A percentile compares a stretch with the other conserved stretches of the same genome.
Conservation (phyloP, 35 echinoderm and acorn worm genomes). For the Patiria miniata region DNA sequence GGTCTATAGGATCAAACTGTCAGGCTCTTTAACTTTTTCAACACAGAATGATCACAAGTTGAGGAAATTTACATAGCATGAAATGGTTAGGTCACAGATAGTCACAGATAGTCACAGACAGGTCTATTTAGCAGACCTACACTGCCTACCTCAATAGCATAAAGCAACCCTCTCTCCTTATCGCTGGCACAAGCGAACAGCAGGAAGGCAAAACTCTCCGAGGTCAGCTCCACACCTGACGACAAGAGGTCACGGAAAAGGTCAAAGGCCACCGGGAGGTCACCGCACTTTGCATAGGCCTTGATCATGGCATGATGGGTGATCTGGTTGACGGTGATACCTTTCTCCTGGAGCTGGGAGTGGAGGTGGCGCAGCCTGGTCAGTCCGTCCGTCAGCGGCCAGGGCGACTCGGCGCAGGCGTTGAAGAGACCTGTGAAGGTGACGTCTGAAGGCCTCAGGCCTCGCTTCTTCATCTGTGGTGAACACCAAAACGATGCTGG, state of each 20-base stretch:
- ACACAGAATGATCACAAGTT: no score
- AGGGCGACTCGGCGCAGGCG: constrained; percentile 93
- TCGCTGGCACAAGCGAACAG: constrained; percentile 88
- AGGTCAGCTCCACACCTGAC: constrained; percentile 38
- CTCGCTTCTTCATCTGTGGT: constrained; percentile 86
- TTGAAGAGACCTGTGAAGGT: constrained; percentile 91
- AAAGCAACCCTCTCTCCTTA: constrained; percentile 71
- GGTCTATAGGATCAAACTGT: no score
- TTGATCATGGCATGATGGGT: constrained; percentile 95
- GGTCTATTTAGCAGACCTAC: no score
- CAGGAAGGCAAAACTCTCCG: constrained; percentile 72
- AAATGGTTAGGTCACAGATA: no score
- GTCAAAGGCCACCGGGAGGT: constrained; percentile 74
- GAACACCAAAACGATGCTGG: no score
- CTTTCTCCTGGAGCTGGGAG: constrained; percentile 70
- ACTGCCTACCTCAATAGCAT: constrained; percentile 83
- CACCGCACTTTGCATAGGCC: constrained; percentile 96
- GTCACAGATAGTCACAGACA: no score
- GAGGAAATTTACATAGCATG: no score
- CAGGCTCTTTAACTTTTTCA: no score
- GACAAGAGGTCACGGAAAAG: constrained; percentile 79
- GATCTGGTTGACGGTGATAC: constrained; percentile 79
- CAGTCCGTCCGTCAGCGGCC: constrained; percentile 80
- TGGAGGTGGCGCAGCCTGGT: constrained; percentile 79
- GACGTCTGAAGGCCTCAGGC: constrained; percentile 64